Base-by-base conservation (phyloP, 2,797 vertebrate genomes). In the Platalea minor region DNA sequence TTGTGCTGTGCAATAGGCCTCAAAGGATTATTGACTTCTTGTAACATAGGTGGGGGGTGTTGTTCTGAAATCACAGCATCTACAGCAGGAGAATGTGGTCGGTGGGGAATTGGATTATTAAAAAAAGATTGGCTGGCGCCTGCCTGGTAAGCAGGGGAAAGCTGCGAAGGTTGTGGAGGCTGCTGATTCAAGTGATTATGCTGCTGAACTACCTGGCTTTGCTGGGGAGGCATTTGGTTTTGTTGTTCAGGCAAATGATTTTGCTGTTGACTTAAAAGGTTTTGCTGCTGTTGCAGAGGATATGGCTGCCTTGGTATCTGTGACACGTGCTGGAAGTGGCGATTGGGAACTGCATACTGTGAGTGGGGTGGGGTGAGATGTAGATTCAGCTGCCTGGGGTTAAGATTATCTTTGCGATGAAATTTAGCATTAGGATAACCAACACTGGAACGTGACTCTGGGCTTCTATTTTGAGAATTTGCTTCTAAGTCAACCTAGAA, bases 401-500 rank as follows among this genome's bases (percentile, higher is more conserved):
- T 96, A 57, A 99, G 97, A 88, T 98, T 98, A 91, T 99, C 99
- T 97, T 99, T 99, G 94, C 99, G 99, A 61, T 99, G 99, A 93
- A 99, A 99, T 95, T 99, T 98, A 53, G 98, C 91, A 28, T 97
- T 98, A 51, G 99, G 98, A 97, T 99, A 99, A 92, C 98, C 98
- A 46, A 98, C 82, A 28, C 97, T 89, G 29, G 98, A 97, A 80
- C 99, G 99, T 4, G 98, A 98, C 91, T 99, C 99, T 1, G 99
- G 98, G 97, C 98, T 98, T 97, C 99, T 98, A 91, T 98, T 99
- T 96, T 99, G 99, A 76, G 98, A 97, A 91, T 96, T 97, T 24
- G 98, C 97, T 95, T 99, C 99, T 91, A 98, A 96, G 93, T 99
- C 99, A 93, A 98, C 98, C 99, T 99, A 82, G 48, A 96, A 41